Evolutionary conservation across 2,797 vertebrate genomes (phyloP).

Genomic region (Paguma larvata): DNA sequence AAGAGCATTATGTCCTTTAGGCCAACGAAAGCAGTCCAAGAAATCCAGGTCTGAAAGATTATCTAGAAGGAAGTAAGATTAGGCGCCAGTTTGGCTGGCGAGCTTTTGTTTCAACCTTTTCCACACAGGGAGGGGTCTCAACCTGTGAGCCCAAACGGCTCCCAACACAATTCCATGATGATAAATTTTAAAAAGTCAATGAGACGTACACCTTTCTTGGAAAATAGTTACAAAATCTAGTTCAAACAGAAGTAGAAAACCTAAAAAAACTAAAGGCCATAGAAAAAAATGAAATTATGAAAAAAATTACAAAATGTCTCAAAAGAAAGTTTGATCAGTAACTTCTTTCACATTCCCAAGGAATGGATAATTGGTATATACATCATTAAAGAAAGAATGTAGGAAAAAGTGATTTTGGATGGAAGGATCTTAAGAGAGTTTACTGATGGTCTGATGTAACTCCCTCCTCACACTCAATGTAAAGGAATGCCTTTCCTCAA

Average conservation of each 20-base stretch:
- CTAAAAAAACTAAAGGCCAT: slow-evolving; percentile 5
- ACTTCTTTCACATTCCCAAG: background rate
- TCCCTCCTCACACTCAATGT: background rate
- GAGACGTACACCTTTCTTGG: background rate
- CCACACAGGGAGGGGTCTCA: too few species aligned
- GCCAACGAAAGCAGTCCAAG: too few species aligned
- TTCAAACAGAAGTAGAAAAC: background rate
- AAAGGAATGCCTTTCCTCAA: background rate
- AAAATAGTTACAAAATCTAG: slow-evolving; percentile 30
- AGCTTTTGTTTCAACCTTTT: too few species aligned
- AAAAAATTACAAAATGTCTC: background rate
- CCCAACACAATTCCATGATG: background rate
- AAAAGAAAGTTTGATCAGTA: slow-evolving; percentile 1
- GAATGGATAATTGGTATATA: background rate
- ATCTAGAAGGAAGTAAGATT: too few species aligned
- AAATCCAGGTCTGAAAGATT: too few species aligned
- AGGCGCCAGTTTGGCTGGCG: too few species aligned
- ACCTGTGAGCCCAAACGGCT: too few species aligned
- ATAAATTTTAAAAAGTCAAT: slow-evolving; percentile 29
- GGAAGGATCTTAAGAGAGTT: background rate
- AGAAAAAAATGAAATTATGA: background rate
- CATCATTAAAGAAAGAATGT: background rate
- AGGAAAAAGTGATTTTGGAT: background rate
- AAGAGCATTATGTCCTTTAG: too few species aligned
- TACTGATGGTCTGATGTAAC: background rate